A percentile compares a stretch with the other conserved stretches of the same genome.
phyloP scores from a whole-genome alignment of 2,888 invertebrate genomes.

The Argyresthia goedartella region DNA sequence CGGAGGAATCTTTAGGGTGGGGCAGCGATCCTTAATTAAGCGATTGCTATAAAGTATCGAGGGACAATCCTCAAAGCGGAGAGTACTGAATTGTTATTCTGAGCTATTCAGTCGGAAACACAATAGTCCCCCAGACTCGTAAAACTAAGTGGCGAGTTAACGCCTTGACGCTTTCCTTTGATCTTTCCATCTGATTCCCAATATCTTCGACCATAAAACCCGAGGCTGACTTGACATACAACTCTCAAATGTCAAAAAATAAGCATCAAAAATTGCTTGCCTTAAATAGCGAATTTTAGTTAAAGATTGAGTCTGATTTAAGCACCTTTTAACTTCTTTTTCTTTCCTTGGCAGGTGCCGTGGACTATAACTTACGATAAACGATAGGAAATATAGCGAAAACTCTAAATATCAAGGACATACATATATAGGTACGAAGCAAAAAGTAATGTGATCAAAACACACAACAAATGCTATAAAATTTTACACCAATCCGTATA shows the following conservation, averaged over 20 bases:
- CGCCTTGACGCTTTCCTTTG: not conserved
- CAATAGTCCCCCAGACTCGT: slow-evolving; percentile 42
- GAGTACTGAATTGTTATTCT: slow-evolving; percentile 57
- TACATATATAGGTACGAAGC: too few relatives aligned
- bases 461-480: slow-evolving; percentile 25
- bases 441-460: too few relatives aligned
- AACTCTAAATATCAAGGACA: too few relatives aligned
- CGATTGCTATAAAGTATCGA: not conserved
- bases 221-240: not conserved
- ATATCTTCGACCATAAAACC: not conserved
- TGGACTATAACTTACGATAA: not conserved
- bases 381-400: not conserved
- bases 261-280: not conserved
- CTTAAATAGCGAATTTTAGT: not conserved
- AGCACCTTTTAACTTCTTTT: too few relatives aligned
- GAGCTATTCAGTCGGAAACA: slow-evolving; percentile 64
- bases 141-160: slow-evolving; percentile 35
- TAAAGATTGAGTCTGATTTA: too few relatives aligned
- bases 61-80: not conserved
- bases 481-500: slow-evolving; percentile 59
- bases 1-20: too few relatives aligned
- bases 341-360: too few relatives aligned
- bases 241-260: not conserved
- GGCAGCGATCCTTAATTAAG: slow-evolving; percentile 1
- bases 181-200: not conserved